Conservation (phyloP, 2,797 vertebrate species). For the Delichon dasypus region DNA sequence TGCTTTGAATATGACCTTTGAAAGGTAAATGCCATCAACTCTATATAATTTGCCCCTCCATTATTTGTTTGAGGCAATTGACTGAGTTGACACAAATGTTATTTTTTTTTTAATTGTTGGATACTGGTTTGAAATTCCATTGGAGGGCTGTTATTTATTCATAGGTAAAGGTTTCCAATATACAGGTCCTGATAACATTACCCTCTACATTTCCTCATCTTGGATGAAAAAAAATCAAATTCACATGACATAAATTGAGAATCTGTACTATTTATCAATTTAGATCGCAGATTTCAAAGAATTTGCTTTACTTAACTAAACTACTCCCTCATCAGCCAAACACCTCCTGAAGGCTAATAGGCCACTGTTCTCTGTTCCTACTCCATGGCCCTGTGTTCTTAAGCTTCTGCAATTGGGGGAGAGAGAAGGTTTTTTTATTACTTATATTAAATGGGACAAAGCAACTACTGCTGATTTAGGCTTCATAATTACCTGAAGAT, state of each 20-base stretch:
- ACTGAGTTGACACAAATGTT: background rate
- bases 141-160: background rate
- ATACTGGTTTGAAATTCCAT: background rate
- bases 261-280: background rate
- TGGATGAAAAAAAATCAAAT: background rate
- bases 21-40: background rate
- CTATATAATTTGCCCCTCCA: background rate
- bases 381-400: background rate
- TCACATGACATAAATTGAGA: background rate
- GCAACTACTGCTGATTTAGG: background rate
- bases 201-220: background rate
- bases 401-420: rapidly evolving
- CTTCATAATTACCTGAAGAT: background rate
- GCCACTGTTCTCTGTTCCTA: background rate
- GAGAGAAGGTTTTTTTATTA: background rate
- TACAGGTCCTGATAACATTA: background rate
- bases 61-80: background rate
- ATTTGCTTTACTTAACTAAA: background rate
- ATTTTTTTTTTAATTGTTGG: background rate
- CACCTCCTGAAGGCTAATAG: background rate
- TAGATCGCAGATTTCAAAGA: background rate
- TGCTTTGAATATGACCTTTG: background rate
- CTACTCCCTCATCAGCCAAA: background rate
- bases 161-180: background rate
- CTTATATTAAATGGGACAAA: background rate